Evolutionary conservation across 2,888 invertebrate genomes (phyloP), one percentile per base, ranked within the genome.

Genomic region (Drosophila testacea): DNA sequence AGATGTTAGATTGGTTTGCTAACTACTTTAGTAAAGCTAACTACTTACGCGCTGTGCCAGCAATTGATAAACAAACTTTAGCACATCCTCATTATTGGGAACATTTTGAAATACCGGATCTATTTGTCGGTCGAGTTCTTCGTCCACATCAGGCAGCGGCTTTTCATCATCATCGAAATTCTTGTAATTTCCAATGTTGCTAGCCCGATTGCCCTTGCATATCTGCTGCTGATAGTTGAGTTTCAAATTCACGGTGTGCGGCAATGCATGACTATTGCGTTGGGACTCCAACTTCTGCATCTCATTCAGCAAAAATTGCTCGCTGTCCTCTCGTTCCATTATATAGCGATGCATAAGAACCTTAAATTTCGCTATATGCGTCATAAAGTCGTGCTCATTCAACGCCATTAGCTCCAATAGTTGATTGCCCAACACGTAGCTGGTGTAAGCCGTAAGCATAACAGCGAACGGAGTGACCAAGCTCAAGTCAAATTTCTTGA

Each of bases 81-180:
- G 62, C 4, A 91, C 86, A 10, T 83, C 73, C 39, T 83, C 87
- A 41, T 90, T 91, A 44, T 91, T 89, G 7, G 91, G 91, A 27
- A 91, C 79, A 73, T 89, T 90, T 47, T 91, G 91, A 73, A 91
- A 91, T 1, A 91, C 82, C 0, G 91, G 88, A 81, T 91, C 91
- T 38, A 83, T 84, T 51, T 90, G 88, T 0, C 83, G 64, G 34
- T 79, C 78, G 4, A 73, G 52, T 48, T 89, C 87, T 6, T 82
- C 89, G 32, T 89, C 74, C 4, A 73, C 57, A 46, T 77, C 76
- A 6, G 69, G 42, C 13, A 52, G 38, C 0, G 70, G 80, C 13
- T 80, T 85, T 36, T 80, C 85, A 27, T 77, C 79, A 46, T 89
- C 90, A 46, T 91, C 90, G 4, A 73, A 83, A 59, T 89, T 90